Conservation (phyloP, 2,797 vertebrate species). For the Semotilus atromaculatus region DNA sequence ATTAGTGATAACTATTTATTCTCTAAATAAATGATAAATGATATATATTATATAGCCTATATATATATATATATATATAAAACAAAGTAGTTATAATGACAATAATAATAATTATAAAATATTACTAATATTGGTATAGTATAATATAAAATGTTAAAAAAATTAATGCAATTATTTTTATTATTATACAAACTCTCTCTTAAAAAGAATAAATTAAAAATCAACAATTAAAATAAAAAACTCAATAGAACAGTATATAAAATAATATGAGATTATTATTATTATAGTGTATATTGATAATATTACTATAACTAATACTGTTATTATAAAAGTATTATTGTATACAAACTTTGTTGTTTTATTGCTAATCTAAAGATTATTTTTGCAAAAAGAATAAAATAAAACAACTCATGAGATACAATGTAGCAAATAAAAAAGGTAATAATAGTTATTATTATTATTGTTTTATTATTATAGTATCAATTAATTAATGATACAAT, state of each 20-base stretch:
- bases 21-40: not conserved
- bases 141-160: too few relatives aligned
- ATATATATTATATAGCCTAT: too few relatives aligned
- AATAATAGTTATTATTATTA: too few relatives aligned
- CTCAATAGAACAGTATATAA: not conserved
- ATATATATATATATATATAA: too few relatives aligned
- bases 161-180: too few relatives aligned
- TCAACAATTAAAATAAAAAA: not conserved
- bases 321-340: not conserved
- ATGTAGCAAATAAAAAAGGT: not conserved
- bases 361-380: not conserved
- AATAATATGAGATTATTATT: not conserved
- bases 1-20: not conserved
- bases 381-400: not conserved
- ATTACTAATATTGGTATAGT: too few relatives aligned
- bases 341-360: not conserved
- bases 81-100: too few relatives aligned
- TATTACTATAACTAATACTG: not conserved
- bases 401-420: not conserved
- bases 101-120: too few relatives aligned
- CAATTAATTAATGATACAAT: not conserved
- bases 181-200: too few relatives aligned
- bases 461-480: too few relatives aligned
- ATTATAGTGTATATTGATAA: not conserved
- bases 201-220: not conserved